Percentiles rank a stretch among this genome's conserved stretches.
These are phyloP conservation scores for Carcina quercana DNA, from an alignment of 2,888 invertebrate genomes.

Conservation along the genomic window DNA sequence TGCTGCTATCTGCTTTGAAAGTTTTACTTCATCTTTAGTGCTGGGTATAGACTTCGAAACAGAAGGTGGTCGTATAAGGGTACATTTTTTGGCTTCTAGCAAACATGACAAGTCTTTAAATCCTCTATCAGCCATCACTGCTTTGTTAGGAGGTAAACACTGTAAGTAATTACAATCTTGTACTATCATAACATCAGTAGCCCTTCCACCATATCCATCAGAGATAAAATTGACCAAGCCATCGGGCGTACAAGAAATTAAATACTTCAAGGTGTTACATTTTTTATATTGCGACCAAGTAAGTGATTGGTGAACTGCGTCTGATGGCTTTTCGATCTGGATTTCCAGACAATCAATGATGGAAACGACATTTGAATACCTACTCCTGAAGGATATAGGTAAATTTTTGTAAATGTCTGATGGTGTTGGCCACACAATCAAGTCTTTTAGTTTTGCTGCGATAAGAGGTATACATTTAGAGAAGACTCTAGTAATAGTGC, in stretches of 20 bases:
- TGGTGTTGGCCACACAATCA: conserved; percentile 13
- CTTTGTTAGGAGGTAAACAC: conserved; percentile 9
- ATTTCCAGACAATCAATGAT: conserved; percentile 36
- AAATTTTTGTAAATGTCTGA: conserved; percentile 9
- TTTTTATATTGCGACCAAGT: conserved; percentile 33
- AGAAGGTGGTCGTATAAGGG: conserved; percentile 16
- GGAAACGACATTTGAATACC: conserved; percentile 18
- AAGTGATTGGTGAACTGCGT: conserved; percentile 25
- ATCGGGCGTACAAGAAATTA: conserved; percentile 20
- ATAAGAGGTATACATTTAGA: conserved; percentile 13
- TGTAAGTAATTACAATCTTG: conserved; percentile 16
- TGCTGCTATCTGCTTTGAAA: conserved; percentile 20
- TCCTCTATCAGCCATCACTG: conserved; percentile 17
- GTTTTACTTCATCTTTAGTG: conserved; percentile 14
- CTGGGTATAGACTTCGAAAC: conserved; percentile 11
- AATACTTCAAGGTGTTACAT: conserved; percentile 19
- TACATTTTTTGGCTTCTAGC: conserved; percentile 5
- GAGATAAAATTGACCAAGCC: conserved; percentile 19
- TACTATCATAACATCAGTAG: conserved; percentile 12
- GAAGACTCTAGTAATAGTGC: conserved; percentile 8
- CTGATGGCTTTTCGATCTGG: conserved; percentile 28
- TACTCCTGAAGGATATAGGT: conserved; percentile 18
- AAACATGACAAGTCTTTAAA: conserved; percentile 18
- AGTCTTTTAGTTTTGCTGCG: conserved; percentile 12
- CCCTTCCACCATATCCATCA: conserved; percentile 16